Evolutionary conservation across 2,888 invertebrate species (phyloP), one percentile per base, ranked within the genome.

Genomic region (Scaptomyza parva): DNA sequence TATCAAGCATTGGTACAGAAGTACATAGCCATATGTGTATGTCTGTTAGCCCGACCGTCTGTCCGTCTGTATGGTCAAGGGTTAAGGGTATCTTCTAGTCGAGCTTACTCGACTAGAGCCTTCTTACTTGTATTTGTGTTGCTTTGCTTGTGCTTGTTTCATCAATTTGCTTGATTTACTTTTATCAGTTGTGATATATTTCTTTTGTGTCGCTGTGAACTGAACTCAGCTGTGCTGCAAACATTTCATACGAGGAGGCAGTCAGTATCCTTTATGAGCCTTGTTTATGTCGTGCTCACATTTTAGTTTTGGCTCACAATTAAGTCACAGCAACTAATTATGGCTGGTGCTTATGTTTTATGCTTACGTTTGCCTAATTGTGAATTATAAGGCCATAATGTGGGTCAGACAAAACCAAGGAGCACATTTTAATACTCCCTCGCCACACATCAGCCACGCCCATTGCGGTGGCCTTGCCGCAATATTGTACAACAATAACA

Each of bases 301-400:
- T 61, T 76, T 76, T 63, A 64, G 80, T 80, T 76, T 71, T 54
- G 66, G 65, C 63, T 78, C 58, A 72, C 54, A 66, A 70, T 70
- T 75, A 75, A 80, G 66, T 68, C 63, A 70, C 67, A 52, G 75
- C 67, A 51, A 45, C 68, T 69, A 70, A 83, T 79, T 83, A 83
- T 73, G 86, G 54, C 58, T 54, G 76, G 72, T 65, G 71, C 65
- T 76, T 59, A 58, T 70, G 76, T 50, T 75, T 78, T 62, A 72
- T 86, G 86, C 86, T 70, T 77, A 66, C 81, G 84, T 82, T 77
- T 80, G 81, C 86, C 77, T 82, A 82, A 82, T 82, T 82, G 81
- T 86, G 74, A 82, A 86, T 83, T 82, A 80, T 86, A 86, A 71
- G 74, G 66, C 64, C 84, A 86, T 82, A 86, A 81, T 81, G 76